Base-by-base conservation (phyloP, 2,113 vertebrate species). In the Clarias magur region DNA sequence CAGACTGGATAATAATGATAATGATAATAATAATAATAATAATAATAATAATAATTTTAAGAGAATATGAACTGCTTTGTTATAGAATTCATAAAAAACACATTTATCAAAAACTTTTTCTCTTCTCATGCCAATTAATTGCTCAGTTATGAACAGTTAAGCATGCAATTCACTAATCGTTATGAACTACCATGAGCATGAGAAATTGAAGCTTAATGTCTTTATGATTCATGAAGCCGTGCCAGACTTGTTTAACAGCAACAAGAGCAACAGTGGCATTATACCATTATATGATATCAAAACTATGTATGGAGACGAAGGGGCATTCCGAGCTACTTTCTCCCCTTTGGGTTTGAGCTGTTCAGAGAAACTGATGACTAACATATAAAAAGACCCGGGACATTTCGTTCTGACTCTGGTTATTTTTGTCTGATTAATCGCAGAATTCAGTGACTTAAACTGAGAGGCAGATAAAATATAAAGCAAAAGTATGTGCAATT, bases 331-430 rank as follows among this genome's bases (percentile, higher is more conserved):
- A 53, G 27, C 27, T 63, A 84, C 84, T 84, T 86, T 86, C 83
- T 83, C 62, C 67, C 23, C 7, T 10, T 60, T 60, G 63, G 53
- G 70, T 72, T 17, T 38, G 30, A 85, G 82, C 85, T 82, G 75
- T 87, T 86, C 87, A 87, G 63, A 59, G 63, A 80, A 85, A 82
- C 72, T 0, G 83, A 87, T 85, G 83, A 90, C 78, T 59, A 80
- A 88, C 62, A 87, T 54, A 73, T 53, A 80, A 80, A 63, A 67
- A 84, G 11, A 23, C 3, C 21, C 25, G 57, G 48, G 42, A 72
- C 81, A 75, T 85, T 75, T 81, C 73, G 75, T 60, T 79, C 75
- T 86, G 0, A 54, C 60, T 79, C 82, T 82, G 23, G 70, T 87
- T 87, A 79, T 87, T 85, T 67, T 27, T 57, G 78, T 76, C 67